A percentile compares a stretch with the other conserved stretches of the same genome.
Evolutionary conservation across 1,140 invertebrate genomes (phyloP).

Genomic region (Thalassaphorura encarpata): DNA sequence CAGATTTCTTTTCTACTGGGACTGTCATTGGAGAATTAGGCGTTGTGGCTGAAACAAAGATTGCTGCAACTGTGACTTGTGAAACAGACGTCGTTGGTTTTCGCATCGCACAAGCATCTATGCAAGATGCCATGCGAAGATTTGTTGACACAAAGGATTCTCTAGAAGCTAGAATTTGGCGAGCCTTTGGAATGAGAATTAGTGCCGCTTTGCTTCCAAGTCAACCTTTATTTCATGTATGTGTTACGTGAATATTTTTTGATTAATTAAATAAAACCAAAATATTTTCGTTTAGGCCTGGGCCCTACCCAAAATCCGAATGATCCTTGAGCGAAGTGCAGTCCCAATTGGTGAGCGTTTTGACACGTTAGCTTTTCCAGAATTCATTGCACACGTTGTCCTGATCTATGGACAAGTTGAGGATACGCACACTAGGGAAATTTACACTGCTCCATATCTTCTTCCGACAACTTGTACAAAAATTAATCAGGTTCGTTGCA

Average conservation of each 20-base stretch:
- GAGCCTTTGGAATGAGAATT: slow-evolving; percentile 28
- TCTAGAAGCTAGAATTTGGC: slow-evolving; percentile 33
- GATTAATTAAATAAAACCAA: too few species aligned
- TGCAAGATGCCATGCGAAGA: slow-evolving; percentile 11
- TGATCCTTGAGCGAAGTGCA: neutral
- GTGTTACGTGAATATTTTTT: too few species aligned
- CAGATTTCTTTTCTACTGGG: slow-evolving; percentile 39
- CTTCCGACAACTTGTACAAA: neutral
- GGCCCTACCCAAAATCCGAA: neutral
- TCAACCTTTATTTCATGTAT: slow-evolving; percentile 23
- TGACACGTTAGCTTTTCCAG: neutral
- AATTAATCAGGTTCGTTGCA: neutral
- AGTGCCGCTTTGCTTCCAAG: slow-evolving; percentile 27
- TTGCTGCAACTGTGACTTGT: slow-evolving; percentile 37
- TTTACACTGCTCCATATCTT: slow-evolving; percentile 13
- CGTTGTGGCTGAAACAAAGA: slow-evolving; percentile 36
- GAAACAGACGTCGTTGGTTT: slow-evolving; percentile 40
- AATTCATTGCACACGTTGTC: neutral
- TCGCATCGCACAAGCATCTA: slow-evolving; percentile 22
- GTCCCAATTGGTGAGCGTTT: slow-evolving; percentile 8
- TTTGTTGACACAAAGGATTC: slow-evolving; percentile 12
- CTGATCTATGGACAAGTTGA: neutral
- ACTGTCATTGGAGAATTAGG: slow-evolving; percentile 41
- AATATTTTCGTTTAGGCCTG: too few species aligned
- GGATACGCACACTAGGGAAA: neutral